A percentile compares a stretch with the other conserved stretches of the same genome.
Conservation (phyloP, 2,797 vertebrate species). For the Aldrovandia affinis region DNA sequence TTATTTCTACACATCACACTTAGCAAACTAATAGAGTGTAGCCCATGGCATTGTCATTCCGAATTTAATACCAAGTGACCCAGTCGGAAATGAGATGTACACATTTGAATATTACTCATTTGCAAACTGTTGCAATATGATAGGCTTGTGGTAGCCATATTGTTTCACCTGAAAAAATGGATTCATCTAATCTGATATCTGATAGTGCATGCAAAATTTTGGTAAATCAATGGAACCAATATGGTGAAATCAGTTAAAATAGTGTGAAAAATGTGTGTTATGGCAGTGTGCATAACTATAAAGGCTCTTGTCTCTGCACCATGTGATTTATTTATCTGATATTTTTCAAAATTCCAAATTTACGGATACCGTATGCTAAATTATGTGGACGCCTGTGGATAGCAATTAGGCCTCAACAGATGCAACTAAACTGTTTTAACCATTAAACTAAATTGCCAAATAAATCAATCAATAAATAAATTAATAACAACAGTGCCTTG, state of each 20-base stretch:
- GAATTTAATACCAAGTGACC: background rate
- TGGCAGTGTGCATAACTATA: background rate
- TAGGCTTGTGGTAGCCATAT: background rate
- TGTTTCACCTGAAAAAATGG: background rate
- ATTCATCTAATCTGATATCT: background rate
- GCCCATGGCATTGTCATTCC: background rate
- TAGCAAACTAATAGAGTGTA: background rate
- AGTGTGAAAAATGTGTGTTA: background rate
- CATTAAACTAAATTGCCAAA: background rate
- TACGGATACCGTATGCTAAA: background rate
- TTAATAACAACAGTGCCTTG: background rate
- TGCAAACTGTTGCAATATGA: background rate
- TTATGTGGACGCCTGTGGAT: background rate
- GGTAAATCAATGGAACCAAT: background rate
- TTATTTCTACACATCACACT: background rate
- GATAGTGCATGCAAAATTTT: background rate
- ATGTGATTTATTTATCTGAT: background rate
- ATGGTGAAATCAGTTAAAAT: background rate
- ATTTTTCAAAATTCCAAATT: slow-evolving; percentile 13
- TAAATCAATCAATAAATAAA: background rate
- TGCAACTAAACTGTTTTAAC: background rate
- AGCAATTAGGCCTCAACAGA: background rate
- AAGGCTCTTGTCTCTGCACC: background rate
- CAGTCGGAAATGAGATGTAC: background rate
- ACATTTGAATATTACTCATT: background rate